Base-by-base conservation (phyloP, 2,113 vertebrate genomes). In the Genyomyrus donnyi region DNA sequence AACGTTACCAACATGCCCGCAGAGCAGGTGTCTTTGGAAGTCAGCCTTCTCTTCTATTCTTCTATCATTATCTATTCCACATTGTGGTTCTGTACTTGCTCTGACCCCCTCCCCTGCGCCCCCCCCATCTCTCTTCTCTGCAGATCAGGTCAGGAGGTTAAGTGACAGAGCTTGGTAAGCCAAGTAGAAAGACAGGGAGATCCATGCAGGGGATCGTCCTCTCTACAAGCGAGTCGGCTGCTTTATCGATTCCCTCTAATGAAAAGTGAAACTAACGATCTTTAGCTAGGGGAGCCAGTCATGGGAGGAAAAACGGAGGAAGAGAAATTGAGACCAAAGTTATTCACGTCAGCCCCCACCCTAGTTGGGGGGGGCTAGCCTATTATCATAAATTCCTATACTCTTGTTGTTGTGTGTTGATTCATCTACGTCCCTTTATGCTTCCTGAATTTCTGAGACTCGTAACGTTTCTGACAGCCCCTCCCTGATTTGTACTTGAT, bases 211-310 rank as follows among this genome's bases (percentile, higher is more conserved):
- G 19, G 88, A 91, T 53, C 91, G 91, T 92, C 93, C 93, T 90
- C 93, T 52, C 91, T 93, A 90, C 35, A 52, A 94, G 95, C 92
- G 93, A 94, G 94, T 92, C 92, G 88, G 89, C 94, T 92, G 58
- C 90, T 91, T 89, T 93, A 95, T 96, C 87, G 95, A 96, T 96
- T 94, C 90, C 53, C 89, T 88, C 94, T 93, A 93, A 93, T 96
- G 96, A 97, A 95, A 96, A 96, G 95, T 90, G 93, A 95, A 94
- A 91, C 53, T 21, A 90, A 93, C 89, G 94, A 94, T 94, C 90
- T 80, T 35, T 53, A 56, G 85, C 90, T 53, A 88, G 90, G 91
- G 92, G 87, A 46, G 66, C 90, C 45, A 39, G 89, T 92, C 91
- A 88, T 83, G 86, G 0, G 6, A 5, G 17, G 89, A 93, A 92